Evolutionary conservation across 2,113 vertebrate genomes (phyloP).

Genomic region (Hippopotamus amphibius): DNA sequence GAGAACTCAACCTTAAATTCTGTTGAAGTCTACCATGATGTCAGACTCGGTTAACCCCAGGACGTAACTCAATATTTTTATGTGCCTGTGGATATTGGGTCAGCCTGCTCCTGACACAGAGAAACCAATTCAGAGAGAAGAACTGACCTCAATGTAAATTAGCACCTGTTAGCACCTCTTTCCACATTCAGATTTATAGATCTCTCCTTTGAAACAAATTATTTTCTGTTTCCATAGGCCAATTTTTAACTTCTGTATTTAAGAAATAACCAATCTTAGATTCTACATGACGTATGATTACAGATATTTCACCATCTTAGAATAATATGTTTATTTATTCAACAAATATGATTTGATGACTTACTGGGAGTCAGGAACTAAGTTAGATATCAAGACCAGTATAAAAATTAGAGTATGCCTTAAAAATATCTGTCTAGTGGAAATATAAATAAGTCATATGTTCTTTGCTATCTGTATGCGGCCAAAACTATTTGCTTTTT

Average conservation of each 20-base stretch:
- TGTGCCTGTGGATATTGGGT: conserved; percentile 32
- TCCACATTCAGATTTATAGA: conserved; percentile 17
- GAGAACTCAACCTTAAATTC: conserved; percentile 64
- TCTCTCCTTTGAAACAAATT: conserved; percentile 26
- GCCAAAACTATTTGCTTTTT: not conserved
- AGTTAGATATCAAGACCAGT: conserved; percentile 1
- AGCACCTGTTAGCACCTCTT: not conserved
- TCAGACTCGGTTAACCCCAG: conserved; percentile 69
- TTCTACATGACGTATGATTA: not conserved
- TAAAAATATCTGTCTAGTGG: conserved; percentile 30
- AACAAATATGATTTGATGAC: conserved; percentile 48
- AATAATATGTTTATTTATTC: conserved; percentile 43
- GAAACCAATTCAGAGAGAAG: conserved; percentile 60
- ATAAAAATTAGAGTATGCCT: not conserved
- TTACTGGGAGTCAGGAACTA: conserved; percentile 19
- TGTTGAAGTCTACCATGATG: conserved; percentile 55
- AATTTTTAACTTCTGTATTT: conserved; percentile 30
- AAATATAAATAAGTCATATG: conserved; percentile 30
- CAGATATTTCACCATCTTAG: not conserved
- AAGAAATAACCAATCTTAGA: conserved; percentile 10
- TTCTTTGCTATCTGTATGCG: conserved; percentile 5
- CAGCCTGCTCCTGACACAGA: not conserved
- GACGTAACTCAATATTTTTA: conserved; percentile 57
- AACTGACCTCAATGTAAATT: conserved; percentile 40
- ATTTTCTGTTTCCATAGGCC: not conserved